These are phyloP conservation scores for Chymomyza procnemis DNA, from an alignment of 2,888 invertebrate species.

Conservation along the genomic window DNA sequence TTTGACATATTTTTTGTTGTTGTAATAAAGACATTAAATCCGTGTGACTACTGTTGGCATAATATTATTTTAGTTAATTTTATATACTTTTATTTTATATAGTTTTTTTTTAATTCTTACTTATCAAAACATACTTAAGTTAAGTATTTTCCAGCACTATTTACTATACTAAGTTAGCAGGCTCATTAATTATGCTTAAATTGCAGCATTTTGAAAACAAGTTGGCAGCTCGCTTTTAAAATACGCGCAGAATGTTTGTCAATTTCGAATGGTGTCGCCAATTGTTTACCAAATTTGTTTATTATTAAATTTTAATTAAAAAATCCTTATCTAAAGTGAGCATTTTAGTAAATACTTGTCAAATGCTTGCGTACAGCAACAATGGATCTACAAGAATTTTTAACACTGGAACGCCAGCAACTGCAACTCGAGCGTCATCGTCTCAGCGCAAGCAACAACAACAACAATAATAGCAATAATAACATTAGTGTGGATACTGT, in stretches of 20 bases:
- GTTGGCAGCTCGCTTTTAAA: neutral
- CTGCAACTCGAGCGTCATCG: conserved; percentile 57
- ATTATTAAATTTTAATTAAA: too few relatives aligned
- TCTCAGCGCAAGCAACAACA: conserved; percentile 25
- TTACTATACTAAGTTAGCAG: neutral
- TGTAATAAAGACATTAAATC: too few relatives aligned
- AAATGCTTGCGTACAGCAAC: conserved; percentile 6
- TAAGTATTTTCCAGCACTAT: too few relatives aligned
- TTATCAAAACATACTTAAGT: too few relatives aligned
- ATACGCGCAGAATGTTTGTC: conserved; percentile 37
- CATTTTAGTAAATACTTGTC: neutral
- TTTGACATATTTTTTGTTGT: too few relatives aligned
- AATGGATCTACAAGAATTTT: conserved; percentile 67
- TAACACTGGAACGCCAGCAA: conserved; percentile 54
- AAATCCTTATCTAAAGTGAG: neutral
- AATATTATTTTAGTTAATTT: too few relatives aligned
- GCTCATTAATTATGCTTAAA: neutral
- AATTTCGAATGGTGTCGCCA: conserved; percentile 33
- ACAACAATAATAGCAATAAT: conserved; percentile 9
- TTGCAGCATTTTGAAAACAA: neutral
- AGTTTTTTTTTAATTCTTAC: too few relatives aligned
- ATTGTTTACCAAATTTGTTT: neutral
- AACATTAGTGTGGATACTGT: conserved; percentile 7
- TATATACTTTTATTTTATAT: too few relatives aligned
- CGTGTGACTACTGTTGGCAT: too few relatives aligned